These are phyloP conservation scores for Piezodorus guildinii DNA, from an alignment of 1,140 invertebrate species.

Conservation along the genomic window DNA sequence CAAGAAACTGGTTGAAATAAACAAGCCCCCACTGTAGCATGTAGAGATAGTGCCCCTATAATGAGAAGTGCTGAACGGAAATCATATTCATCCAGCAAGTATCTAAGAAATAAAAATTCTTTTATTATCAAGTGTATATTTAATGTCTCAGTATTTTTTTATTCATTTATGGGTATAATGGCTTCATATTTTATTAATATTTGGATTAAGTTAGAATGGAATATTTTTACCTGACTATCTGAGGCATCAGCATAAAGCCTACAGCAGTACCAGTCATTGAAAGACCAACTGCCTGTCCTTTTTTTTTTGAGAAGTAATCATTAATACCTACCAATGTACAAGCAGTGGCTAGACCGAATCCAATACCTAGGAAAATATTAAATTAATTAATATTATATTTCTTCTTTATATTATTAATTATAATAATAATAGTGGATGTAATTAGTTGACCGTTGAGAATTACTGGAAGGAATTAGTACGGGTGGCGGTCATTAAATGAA, in stretches of 20 bases:
- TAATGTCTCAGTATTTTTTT: no score
- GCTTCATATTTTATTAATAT: no score
- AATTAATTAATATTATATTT: no score
- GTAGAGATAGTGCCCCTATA: constrained; percentile 45
- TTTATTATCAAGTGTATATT: no score
- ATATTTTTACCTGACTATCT: constrained; percentile 34
- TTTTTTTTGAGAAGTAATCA: constrained; percentile 55
- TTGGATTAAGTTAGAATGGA: neutral
- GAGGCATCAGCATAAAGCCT: constrained; percentile 61
- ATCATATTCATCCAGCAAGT: constrained; percentile 39
- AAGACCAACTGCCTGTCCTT: constrained; percentile 60
- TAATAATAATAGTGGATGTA: no score
- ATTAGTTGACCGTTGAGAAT: no score
- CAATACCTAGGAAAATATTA: constrained; percentile 42
- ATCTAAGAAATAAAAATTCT: constrained; percentile 11
- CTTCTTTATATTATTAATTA: no score
- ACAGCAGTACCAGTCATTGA: constrained; percentile 63
- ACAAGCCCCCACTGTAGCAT: constrained; percentile 47
- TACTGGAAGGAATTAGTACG: no score
- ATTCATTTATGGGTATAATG: no score
- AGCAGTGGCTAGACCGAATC: constrained; percentile 51
- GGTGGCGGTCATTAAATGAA: no score
- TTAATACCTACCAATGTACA: constrained; percentile 41
- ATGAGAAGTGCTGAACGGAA: constrained; percentile 50
- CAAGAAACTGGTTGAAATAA: constrained; percentile 53